Base-by-base conservation (phyloP, 2,113 vertebrate genomes). In the Lanius collurio region DNA sequence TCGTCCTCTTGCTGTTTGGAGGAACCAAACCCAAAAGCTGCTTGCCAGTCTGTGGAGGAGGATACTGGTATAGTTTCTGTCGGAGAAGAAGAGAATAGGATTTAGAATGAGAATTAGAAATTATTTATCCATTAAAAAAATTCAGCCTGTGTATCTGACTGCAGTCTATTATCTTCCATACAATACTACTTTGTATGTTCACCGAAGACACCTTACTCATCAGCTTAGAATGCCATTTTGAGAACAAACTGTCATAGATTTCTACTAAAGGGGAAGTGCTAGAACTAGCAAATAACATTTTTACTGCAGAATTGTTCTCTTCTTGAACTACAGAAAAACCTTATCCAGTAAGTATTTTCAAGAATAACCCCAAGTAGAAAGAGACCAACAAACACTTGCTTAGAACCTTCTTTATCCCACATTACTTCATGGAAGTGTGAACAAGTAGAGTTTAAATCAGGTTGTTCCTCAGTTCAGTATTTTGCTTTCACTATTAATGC, bases 1-100 rank as follows among this genome's bases (percentile, higher is more conserved):
- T 99, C 99, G 77, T 99, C 99, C 96, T 99, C 99, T 98, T 99
- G 99, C 91, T 99, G 99, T 98, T 99, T 99, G 92, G 99, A 99
- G 83, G 99, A 99, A 97, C 99, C 99, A 93, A 99, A 99, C 95
- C 99, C 99, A 88, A 99, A 99, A 26, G 99, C 99, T 26, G 99
- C 99, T 98, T 99, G 99, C 99, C 99, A 99, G 98, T 99, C 99
- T 98, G 99, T 99, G 91, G 99, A 99, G 55, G 99, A 99, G 27
- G 99, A 99, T 92, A 99, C 99, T 87, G 99, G 99, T 97, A 99
- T 99, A 96, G 99, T 99, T 98, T 99, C 99, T 99, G 98, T 64
- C 27, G 20, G 65, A 89, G 64, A 94, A 7, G 18, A 76, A 84
- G 92, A 3, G 7, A 82, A 91, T 7, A 73, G 39, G 30, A 89